Conservation (phyloP, 1,140 invertebrate species). For the Phthorimaea operculella region DNA sequence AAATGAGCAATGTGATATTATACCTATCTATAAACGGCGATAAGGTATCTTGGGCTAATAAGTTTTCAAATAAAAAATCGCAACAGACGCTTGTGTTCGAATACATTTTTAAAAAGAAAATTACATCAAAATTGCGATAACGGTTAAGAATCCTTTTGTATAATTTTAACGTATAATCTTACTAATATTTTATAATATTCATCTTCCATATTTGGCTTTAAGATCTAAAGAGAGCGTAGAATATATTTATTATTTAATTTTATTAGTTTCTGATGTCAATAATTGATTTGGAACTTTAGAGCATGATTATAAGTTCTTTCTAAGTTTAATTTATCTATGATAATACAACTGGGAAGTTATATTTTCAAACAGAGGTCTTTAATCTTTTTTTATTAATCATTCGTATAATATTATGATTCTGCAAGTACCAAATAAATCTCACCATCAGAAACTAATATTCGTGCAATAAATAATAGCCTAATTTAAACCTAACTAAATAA, state of each 20-base stretch:
- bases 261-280: neutral
- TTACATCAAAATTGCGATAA: neutral
- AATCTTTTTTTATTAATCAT: too few relatives aligned
- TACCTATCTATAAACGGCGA: neutral
- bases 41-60: neutral
- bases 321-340: too few relatives aligned
- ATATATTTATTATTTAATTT: neutral
- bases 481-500: slow-evolving; percentile 41
- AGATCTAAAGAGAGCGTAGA: slow-evolving; percentile 16
- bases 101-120: neutral
- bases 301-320: too few relatives aligned
- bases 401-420: neutral
- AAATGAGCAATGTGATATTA: slow-evolving; percentile 1
- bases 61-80: neutral
- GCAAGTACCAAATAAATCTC: neutral
- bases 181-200: slow-evolving; percentile 8
- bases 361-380: neutral
- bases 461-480: slow-evolving; percentile 12
- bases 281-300: too few relatives aligned
- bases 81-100: neutral
- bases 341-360: too few relatives aligned
- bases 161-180: neutral
- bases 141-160: neutral
- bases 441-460: neutral
- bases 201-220: slow-evolving; percentile 15